Conservation (phyloP, 2,888 invertebrate genomes). For the Omphaloscelis lunosa region DNA sequence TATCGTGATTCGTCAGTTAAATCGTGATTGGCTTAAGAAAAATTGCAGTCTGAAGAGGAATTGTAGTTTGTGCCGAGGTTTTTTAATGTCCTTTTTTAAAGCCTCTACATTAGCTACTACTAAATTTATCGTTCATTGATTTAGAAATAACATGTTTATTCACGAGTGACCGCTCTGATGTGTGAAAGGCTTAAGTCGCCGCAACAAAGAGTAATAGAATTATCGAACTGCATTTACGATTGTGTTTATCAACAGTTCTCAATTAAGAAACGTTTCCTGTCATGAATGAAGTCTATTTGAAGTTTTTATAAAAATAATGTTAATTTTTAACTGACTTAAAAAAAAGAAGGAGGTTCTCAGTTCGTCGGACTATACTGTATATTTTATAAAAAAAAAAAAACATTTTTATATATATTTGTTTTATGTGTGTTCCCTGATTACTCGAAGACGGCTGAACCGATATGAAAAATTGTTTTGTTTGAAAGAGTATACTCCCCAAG, state of each 20-base stretch:
- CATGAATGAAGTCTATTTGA: neutral
- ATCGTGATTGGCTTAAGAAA: slow-evolving; percentile 36
- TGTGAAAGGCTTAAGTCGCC: neutral
- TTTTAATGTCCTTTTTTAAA: neutral
- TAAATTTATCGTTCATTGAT: slow-evolving; percentile 25
- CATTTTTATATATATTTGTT: too few relatives aligned
- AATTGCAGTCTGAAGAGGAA: slow-evolving; percentile 27
- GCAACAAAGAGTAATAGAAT: slow-evolving; percentile 11
- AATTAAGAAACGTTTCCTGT: slow-evolving; percentile 1
- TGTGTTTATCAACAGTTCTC: neutral
- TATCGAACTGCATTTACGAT: neutral
- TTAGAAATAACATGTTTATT: slow-evolving; percentile 18
- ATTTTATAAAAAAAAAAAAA: too few relatives aligned
- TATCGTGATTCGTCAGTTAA: slow-evolving; percentile 23
- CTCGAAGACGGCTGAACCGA: too few relatives aligned
- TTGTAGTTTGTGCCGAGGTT: slow-evolving; percentile 3
- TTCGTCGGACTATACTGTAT: too few relatives aligned
- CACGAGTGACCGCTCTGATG: neutral
- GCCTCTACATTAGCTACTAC: neutral
- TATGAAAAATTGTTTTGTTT: too few relatives aligned
- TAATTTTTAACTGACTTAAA: too few relatives aligned
- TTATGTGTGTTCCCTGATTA: too few relatives aligned
- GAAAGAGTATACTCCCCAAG: too few relatives aligned
- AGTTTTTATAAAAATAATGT: neutral
- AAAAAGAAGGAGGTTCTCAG: too few relatives aligned